Evolutionary conservation across 2,888 invertebrate genomes (phyloP).

Genomic region (Lithophane leautieri): DNA sequence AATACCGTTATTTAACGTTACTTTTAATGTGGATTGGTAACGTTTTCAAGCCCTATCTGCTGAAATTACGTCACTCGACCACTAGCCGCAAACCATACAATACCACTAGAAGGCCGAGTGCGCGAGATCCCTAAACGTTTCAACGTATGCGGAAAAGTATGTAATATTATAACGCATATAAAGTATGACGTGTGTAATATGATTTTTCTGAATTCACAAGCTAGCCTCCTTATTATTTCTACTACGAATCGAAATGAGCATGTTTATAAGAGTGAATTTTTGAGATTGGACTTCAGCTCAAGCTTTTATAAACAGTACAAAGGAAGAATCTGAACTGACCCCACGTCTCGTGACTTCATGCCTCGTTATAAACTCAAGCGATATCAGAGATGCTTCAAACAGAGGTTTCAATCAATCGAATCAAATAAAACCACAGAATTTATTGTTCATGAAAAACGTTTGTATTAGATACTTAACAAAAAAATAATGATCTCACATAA

Average conservation of each 20-base stretch:
- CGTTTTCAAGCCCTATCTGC: too few relatives aligned
- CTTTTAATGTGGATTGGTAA: too few relatives aligned
- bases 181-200: neutral
- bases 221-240: neutral
- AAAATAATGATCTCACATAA: slow-evolving; percentile 74
- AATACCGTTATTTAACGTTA: too few relatives aligned
- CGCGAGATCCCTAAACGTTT: too few relatives aligned
- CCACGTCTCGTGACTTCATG: neutral
- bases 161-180: too few relatives aligned
- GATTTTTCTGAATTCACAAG: neutral
- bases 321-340: neutral
- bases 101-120: too few relatives aligned
- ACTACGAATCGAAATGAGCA: neutral
- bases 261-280: neutral
- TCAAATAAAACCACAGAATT: slow-evolving; percentile 65
- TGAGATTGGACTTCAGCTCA: neutral
- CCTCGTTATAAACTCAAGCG: neutral
- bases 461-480: slow-evolving; percentile 74
- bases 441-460: slow-evolving; percentile 67
- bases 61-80: too few relatives aligned
- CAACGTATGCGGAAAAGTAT: too few relatives aligned
- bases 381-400: neutral
- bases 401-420: neutral
- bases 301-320: neutral
- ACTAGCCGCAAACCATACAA: too few relatives aligned